A percentile compares a stretch with the other conserved stretches of the same genome.
Evolutionary conservation across 2,888 invertebrate genomes (phyloP).

Genomic region (Danaus chrysippus): DNA sequence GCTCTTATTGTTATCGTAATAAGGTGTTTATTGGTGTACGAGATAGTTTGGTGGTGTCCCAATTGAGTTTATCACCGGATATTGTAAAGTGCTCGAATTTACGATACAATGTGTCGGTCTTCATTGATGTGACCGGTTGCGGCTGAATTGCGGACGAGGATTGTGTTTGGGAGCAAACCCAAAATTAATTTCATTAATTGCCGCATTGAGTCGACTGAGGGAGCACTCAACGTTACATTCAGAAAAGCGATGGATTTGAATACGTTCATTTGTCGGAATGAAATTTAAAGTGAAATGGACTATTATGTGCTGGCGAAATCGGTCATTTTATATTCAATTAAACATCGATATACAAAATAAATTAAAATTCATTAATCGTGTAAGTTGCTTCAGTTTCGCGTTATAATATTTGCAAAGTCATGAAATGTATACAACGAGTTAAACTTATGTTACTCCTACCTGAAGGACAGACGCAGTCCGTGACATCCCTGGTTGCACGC

Average conservation of each 20-base stretch:
- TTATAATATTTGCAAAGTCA: not conserved
- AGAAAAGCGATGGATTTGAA: constrained; percentile 17
- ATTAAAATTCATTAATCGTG: not conserved
- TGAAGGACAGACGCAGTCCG: constrained; percentile 70
- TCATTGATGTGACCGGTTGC: constrained; percentile 55
- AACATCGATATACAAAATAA: constrained; percentile 17
- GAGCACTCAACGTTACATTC: constrained; percentile 17
- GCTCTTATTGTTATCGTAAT: constrained; percentile 45
- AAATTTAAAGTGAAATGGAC: constrained; percentile 17
- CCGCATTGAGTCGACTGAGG: constrained; percentile 28
- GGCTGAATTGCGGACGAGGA: constrained; percentile 44
- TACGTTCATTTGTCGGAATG: constrained; percentile 17
- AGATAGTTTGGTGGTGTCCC: constrained; percentile 43
- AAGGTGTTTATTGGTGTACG: constrained; percentile 48
- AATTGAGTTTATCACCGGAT: constrained; percentile 76
- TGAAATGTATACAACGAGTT: not conserved
- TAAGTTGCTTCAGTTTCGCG: not conserved
- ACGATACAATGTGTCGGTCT: constrained; percentile 58
- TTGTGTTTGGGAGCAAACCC: constrained; percentile 37
- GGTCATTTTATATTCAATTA: constrained; percentile 15
- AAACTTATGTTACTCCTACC: constrained; percentile 45
- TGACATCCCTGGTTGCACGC: constrained; percentile 58
- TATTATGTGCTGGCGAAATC: constrained; percentile 28
- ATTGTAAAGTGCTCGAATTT: constrained; percentile 73
- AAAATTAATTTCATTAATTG: constrained; percentile 39